Conservation (phyloP, 2,797 vertebrate genomes). For the Clarias platycephalus region DNA sequence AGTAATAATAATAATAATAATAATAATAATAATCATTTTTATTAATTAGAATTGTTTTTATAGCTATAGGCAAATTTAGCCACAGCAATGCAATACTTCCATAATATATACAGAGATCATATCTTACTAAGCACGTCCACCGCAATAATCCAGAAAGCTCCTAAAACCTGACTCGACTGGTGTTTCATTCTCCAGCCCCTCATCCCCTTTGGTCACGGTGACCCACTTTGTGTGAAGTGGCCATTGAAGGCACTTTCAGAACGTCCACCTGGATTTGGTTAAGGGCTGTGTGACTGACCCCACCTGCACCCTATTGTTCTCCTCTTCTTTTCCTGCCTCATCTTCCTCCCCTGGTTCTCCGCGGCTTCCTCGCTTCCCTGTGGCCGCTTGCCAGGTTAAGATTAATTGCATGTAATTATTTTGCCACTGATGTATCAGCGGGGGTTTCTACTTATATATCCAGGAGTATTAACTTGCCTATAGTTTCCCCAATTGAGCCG, state of each 20-base stretch:
- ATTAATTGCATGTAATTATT: slow-evolving; percentile 62
- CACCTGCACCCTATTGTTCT: slow-evolving; percentile 52
- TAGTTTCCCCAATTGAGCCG: slow-evolving; percentile 49
- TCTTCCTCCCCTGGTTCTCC: slow-evolving; percentile 33
- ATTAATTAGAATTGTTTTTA: background rate
- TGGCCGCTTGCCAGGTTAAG: slow-evolving; percentile 62
- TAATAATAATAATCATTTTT: too few relatives aligned
- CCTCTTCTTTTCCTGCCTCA: slow-evolving; percentile 35
- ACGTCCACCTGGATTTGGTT: slow-evolving; percentile 71
- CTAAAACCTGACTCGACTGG: background rate
- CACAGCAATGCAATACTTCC: background rate
- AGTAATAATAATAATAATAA: too few relatives aligned
- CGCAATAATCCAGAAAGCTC: background rate
- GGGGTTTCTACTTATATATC: slow-evolving; percentile 64
- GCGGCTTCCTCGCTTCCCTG: slow-evolving; percentile 62
- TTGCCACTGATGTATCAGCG: slow-evolving; percentile 53
- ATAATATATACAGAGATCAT: background rate
- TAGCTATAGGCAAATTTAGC: background rate
- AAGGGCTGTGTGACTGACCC: slow-evolving; percentile 60
- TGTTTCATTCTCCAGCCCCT: slow-evolving; percentile 6
- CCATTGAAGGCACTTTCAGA: slow-evolving; percentile 52
- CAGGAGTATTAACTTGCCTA: slow-evolving; percentile 60
- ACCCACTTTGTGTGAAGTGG: slow-evolving; percentile 66
- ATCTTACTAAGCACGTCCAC: background rate
- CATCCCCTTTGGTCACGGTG: slow-evolving; percentile 51